Evolutionary conservation across 2,113 vertebrate genomes (phyloP).

Genomic region (Phainopepla nitens): DNA sequence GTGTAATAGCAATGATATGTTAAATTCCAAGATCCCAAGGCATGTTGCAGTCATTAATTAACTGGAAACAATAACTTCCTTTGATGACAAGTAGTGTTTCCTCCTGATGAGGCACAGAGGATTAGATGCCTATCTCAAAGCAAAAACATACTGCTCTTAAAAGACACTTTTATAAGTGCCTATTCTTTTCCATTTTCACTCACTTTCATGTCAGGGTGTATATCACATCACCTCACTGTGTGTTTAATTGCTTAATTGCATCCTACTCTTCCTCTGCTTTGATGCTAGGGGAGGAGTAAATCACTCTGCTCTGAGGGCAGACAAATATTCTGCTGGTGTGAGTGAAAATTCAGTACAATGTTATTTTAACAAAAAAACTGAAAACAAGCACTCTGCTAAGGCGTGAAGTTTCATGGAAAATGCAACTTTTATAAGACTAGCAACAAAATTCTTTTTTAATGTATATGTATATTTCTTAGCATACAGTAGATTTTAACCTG

Average conservation of each 20-base stretch:
- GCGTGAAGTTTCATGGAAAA: not conserved
- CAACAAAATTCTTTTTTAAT: not conserved
- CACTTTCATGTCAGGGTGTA: not conserved
- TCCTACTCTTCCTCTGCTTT: not conserved
- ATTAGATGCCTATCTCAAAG: conserved; percentile 24
- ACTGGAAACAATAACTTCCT: conserved; percentile 36
- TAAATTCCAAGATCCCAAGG: conserved; percentile 11
- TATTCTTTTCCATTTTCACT: not conserved
- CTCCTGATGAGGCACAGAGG: conserved; percentile 13
- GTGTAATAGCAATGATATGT: not conserved
- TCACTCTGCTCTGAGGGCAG: not conserved
- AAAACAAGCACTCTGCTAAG: not conserved
- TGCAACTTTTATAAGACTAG: not conserved
- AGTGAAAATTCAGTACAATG: not conserved
- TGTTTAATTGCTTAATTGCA: not conserved
- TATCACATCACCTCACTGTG: not conserved
- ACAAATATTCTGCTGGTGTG: not conserved
- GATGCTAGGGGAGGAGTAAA: not conserved
- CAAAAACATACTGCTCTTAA: not conserved
- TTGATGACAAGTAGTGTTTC: conserved; percentile 37
- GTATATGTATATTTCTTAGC: not conserved
- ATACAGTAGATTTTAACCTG: not conserved
- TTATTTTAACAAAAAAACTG: not conserved
- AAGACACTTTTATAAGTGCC: not conserved
- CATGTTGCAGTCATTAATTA: conserved; percentile 31